Conservation (phyloP, 2,797 vertebrate genomes). For the Avahi laniger region DNA sequence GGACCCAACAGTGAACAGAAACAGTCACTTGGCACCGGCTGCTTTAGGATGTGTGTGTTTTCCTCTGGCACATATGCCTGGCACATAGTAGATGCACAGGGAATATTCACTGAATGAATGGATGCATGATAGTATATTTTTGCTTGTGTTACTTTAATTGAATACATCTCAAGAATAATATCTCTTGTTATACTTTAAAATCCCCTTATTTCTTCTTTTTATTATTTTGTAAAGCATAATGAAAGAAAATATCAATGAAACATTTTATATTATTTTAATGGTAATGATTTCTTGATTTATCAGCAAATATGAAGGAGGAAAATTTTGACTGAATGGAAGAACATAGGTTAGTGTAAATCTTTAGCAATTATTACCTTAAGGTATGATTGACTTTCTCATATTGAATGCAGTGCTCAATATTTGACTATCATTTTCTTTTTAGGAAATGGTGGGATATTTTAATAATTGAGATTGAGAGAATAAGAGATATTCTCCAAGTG, state of each 20-base stretch:
- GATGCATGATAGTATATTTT: neutral
- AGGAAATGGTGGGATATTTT: neutral
- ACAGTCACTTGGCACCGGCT: neutral
- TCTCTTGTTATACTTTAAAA: neutral
- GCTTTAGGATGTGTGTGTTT: neutral
- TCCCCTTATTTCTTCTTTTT: neutral
- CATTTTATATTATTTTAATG: neutral
- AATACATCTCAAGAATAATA: neutral
- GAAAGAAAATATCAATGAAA: neutral
- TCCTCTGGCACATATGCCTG: neutral
- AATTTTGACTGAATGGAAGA: neutral
- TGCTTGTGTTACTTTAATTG: neutral
- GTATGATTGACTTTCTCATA: neutral
- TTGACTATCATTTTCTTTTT: slow-evolving; percentile 4
- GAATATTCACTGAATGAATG: neutral
- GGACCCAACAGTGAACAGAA: neutral
- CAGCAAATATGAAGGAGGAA: neutral
- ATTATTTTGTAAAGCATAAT: neutral
- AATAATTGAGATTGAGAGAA: neutral
- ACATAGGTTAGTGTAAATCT: neutral
- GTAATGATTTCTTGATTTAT: neutral
- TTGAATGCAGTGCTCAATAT: neutral
- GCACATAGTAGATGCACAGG: no score
- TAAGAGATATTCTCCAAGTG: neutral
- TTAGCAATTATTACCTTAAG: neutral